Base-by-base conservation (phyloP, 2,888 invertebrate species). In the Cryptus viduatorius region DNA sequence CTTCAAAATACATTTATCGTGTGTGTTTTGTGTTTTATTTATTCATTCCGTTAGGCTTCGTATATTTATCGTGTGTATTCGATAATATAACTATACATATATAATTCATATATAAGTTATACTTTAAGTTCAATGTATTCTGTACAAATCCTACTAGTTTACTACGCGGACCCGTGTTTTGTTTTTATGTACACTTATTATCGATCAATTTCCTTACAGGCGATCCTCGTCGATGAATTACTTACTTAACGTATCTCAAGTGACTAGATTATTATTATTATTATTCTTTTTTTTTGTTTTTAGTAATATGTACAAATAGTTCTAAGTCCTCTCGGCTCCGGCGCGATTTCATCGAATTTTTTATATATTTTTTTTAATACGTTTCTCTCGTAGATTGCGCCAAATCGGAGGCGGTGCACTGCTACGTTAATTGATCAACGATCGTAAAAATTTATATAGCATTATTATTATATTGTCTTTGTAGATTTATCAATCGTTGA, bases 131-230 rank as follows among this genome's bases (percentile, higher is more conserved):
- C 87, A 89, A 90, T 90, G 90, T 89, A 90, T 90, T 90, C 90
- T 92, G 92, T 93, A 93, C 93, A 93, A 90, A 92, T 88, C 87
- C 90, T 92, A 92, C 87, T 87, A 89, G 71, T 84, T 87, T 90
- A 89, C 84, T 84, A 81, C 37, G 29, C 84, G 82, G 56, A 56
- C 81, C 65, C 69, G 87, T 86, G 87, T 82, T 68, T 82, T 68
- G 3, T 14, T 48, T 48, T 80, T 86, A 83, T 86, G 65, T 85
- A 86, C 79, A 86, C 56, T 48, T 64, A 65, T 76, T 76, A 79
- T 56, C 56, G 46, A 59, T 67, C 67, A 77, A 83, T 84, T 77
- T 72, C 69, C 76, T 59, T 69, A 37, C 53, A 65, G 76, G 71
- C 59, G 44, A 79, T 64, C 19, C 24, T 50, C 42, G 46, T 72